Evolutionary conservation across 1,140 invertebrate species (phyloP).

Genomic region (Sycobia sp.): DNA sequence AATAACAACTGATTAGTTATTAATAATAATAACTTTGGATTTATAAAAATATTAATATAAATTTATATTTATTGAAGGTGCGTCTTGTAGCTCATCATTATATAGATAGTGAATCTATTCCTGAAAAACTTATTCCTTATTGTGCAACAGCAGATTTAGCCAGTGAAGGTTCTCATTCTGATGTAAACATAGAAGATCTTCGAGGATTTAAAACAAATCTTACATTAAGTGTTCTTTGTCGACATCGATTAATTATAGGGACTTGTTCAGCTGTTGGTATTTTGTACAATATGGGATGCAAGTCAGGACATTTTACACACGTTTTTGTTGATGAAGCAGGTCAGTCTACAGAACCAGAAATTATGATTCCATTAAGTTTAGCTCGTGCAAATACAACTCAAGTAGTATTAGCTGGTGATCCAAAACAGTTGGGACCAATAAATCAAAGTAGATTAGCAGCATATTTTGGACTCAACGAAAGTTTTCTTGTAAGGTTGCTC

Average conservation of each 20-base stretch:
- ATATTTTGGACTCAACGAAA: conserved; percentile 70
- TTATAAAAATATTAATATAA: conserved; percentile 1
- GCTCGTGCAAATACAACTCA: conserved; percentile 64
- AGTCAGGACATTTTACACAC: conserved; percentile 82
- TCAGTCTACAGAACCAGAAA: conserved; percentile 88
- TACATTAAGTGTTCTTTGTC: conserved; percentile 65
- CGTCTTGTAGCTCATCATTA: conserved; percentile 72
- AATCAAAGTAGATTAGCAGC: conserved; percentile 70
- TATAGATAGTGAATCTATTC: conserved; percentile 65
- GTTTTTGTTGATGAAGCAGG: conserved; percentile 90
- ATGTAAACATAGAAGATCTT: conserved; percentile 37
- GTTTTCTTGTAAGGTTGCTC: conserved; percentile 75
- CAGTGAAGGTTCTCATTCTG: conserved; percentile 30
- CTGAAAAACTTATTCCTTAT: conserved; percentile 70
- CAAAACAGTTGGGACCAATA: conserved; percentile 87
- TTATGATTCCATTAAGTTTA: conserved; percentile 73
- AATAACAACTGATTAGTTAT: no score
- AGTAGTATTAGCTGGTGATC: conserved; percentile 88
- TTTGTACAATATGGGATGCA: conserved; percentile 71
- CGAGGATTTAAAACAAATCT: conserved; percentile 60
- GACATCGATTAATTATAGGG: conserved; percentile 80
- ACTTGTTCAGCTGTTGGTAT: conserved; percentile 78
- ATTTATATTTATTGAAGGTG: conserved; percentile 40
- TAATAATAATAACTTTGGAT: no score
- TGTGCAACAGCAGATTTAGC: conserved; percentile 68